Base-by-base conservation (phyloP, 1,140 invertebrate species). In the Pinna nobilis region DNA sequence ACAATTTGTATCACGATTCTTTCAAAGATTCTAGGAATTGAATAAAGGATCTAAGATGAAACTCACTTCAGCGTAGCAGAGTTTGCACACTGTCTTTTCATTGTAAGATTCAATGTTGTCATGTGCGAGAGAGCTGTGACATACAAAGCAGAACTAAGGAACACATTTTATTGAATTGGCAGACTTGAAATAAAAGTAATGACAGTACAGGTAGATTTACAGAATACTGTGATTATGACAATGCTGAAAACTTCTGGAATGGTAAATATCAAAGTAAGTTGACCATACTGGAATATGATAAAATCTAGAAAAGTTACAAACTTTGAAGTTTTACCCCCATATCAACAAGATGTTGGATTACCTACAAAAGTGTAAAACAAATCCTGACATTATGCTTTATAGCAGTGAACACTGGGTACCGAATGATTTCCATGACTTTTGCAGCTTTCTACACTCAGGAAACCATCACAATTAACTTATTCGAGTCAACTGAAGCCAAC, bases 261-360 rank as follows among this genome's bases (percentile, higher is more conserved):
- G 7, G 41, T 66, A 25, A 70, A 66, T 35, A 2, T 76, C 0
- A 67, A 76, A 37, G 50, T 51, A 6, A 68, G 63, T 28, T 63
- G 74, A 15, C 63, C 63, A 23, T 76, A 76, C 35, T 70, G 68
- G 74, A 76, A 70, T 30, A 15, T 76, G 5, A 32, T 72, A 2
- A 63, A 68, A 1, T 50, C 5, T 50, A 41, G 63, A 1, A 37
- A 71, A 28, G 65, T 72, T 3, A 18, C 74, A 25, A 71, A 71
- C 35, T 55, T 68, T 4, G 44, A 71, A 32, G 25, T n/a, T 76
- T 0, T 55, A 61, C 35, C 1, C 35, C 9, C 28, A 63, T 0
- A 49, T 77, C 3, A 3, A 63, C 1, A 20, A 1, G 3, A 69
- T 72, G 7, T n/a, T n/a, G n/a, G n/a, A n/a, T n/a, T n/a, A n/a